Evolutionary conservation across 2,797 vertebrate species (phyloP).

Genomic region (Phaenicophaeus curvirostris): DNA sequence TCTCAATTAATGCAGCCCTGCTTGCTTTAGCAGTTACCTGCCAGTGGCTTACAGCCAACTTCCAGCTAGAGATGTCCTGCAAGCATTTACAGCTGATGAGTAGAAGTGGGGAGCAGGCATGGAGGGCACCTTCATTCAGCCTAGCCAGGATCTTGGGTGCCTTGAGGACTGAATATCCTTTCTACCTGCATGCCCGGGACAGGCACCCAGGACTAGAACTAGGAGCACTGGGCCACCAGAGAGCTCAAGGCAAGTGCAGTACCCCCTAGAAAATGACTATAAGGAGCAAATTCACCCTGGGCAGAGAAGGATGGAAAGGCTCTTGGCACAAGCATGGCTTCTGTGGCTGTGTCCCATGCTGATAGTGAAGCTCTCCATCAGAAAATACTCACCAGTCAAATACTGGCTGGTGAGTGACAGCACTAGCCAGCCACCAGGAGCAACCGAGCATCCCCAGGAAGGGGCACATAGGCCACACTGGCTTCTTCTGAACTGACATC

Average conservation of each 20-base stretch:
- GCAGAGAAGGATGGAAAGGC: neutral
- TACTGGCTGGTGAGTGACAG: neutral
- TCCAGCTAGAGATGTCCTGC: conserved; percentile 45
- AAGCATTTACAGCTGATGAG: neutral
- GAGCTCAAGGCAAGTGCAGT: neutral
- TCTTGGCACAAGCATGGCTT: neutral
- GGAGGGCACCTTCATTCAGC: neutral
- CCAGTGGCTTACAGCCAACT: neutral
- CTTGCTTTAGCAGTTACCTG: conserved; percentile 66
- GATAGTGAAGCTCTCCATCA: neutral
- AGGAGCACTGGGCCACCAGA: neutral
- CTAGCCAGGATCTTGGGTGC: neutral
- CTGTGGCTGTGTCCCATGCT: neutral
- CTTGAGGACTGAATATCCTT: neutral
- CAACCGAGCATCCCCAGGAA: neutral
- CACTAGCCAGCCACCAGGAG: neutral
- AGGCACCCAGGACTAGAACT: neutral
- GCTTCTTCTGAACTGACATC: neutral
- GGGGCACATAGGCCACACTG: neutral
- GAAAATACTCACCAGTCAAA: neutral
- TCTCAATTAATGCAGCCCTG: conserved; percentile 55
- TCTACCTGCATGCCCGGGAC: rapidly evolving
- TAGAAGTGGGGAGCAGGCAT: neutral
- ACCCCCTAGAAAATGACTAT: neutral
- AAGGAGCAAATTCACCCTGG: neutral